Conservation (phyloP, 2,797 vertebrate genomes). For the Glyptemys insculpta region DNA sequence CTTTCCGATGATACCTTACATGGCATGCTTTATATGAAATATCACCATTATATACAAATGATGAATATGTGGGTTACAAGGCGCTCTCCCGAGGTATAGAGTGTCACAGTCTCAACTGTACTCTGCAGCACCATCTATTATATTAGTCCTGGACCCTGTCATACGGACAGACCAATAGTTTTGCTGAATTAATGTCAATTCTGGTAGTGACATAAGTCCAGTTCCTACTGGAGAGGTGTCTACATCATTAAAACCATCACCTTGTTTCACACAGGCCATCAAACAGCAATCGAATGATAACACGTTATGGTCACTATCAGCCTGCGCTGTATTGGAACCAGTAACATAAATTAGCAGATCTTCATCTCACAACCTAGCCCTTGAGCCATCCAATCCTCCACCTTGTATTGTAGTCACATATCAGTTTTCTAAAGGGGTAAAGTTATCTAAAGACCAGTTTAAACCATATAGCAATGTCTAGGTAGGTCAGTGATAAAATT, state of each 20-base stretch:
- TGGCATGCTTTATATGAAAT: no score
- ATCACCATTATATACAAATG: no score
- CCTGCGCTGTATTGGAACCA: slow-evolving; percentile 26
- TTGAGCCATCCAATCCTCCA: slow-evolving; percentile 2
- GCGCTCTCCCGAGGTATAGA: no score
- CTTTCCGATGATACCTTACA: no score
- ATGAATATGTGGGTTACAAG: no score
- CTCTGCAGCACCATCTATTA: background rate
- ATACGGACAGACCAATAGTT: background rate
- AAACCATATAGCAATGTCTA: slow-evolving; percentile 35
- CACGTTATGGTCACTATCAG: background rate
- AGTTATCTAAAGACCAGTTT: slow-evolving; percentile 44
- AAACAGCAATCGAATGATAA: background rate
- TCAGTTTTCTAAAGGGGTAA: no score
- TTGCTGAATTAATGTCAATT: slow-evolving; percentile 1
- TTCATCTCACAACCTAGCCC: slow-evolving; percentile 31
- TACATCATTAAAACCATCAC: background rate
- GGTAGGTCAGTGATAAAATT: slow-evolving; percentile 46
- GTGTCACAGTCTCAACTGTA: background rate
- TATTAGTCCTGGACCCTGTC: background rate
- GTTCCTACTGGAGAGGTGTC: background rate
- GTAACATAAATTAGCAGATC: background rate
- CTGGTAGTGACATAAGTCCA: background rate
- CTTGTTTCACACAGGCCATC: background rate
- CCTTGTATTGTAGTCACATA: slow-evolving; percentile 24